Evolutionary conservation across 2,888 invertebrate genomes (phyloP).

Genomic region (Smittia sp.): DNA sequence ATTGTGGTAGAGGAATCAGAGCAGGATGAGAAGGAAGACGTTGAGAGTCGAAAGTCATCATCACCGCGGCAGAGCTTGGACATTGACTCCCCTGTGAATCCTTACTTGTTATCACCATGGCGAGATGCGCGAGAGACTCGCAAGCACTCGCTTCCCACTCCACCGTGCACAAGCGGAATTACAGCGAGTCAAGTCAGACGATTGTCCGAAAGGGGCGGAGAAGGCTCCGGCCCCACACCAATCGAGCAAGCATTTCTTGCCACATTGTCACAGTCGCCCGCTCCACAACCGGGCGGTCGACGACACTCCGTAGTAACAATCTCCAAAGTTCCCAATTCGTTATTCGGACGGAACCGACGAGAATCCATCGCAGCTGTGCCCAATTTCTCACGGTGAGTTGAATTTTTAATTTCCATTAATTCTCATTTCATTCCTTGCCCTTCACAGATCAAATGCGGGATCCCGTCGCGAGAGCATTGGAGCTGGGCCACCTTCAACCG

Average conservation of each 20-base stretch:
- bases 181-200: slow-evolving; percentile 84
- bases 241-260: slow-evolving; percentile 80
- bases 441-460: slow-evolving; percentile 42
- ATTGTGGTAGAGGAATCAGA: slow-evolving; percentile 80
- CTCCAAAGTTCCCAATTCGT: slow-evolving; percentile 71
- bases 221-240: slow-evolving; percentile 71
- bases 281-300: slow-evolving; percentile 70
- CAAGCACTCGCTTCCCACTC: slow-evolving; percentile 80
- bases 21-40: slow-evolving; percentile 64
- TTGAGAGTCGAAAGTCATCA: slow-evolving; percentile 54
- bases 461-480: slow-evolving; percentile 44
- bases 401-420: not conserved
- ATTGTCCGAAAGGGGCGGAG: slow-evolving; percentile 74
- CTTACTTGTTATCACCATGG: slow-evolving; percentile 79
- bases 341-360: slow-evolving; percentile 74
- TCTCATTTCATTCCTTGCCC: not conserved
- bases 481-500: slow-evolving; percentile 70
- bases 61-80: slow-evolving; percentile 65
- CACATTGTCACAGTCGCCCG: slow-evolving; percentile 71
- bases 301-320: slow-evolving; percentile 85
- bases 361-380: slow-evolving; percentile 81
- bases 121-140: slow-evolving; percentile 69
- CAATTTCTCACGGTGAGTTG: slow-evolving; percentile 54
- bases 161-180: slow-evolving; percentile 79
- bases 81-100: slow-evolving; percentile 76